Percentiles rank a stretch among this genome's conserved stretches.
phyloP scores from a whole-genome alignment of 1,140 invertebrate species.

The Batillaria attramentaria region DNA sequence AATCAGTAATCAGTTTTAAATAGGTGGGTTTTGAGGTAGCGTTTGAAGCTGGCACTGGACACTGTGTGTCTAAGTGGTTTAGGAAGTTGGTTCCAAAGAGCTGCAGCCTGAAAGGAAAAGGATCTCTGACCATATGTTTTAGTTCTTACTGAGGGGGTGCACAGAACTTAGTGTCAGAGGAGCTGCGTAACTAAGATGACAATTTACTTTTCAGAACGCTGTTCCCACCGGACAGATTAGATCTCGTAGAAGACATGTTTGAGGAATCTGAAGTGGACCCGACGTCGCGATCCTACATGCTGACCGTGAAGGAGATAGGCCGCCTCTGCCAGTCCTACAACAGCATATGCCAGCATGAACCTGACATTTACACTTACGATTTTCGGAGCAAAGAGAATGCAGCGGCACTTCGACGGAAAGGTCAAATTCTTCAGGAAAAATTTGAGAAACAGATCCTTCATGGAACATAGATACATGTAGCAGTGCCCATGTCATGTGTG shows the following conservation, averaged over 20 bases:
- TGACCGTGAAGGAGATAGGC: conserved; percentile 83
- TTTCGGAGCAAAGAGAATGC: conserved; percentile 52
- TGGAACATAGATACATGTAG: background rate
- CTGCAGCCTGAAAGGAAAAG: no score
- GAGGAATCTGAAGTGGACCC: conserved; percentile 83
- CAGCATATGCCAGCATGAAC: conserved; percentile 79
- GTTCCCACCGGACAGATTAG: conserved; percentile 82
- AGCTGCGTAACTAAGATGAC: no score
- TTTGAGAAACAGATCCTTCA: conserved; percentile 23
- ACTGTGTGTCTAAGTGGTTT: no score
- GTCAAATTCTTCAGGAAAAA: conserved; percentile 25
- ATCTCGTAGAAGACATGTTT: conserved; percentile 81
- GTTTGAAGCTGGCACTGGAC: no score
- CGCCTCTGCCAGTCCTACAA: conserved; percentile 84
- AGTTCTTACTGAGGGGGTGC: no score
- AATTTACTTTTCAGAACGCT: conserved; percentile 79
- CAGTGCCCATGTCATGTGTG: background rate
- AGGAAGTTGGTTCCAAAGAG: no score
- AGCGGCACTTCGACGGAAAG: conserved; percentile 23
- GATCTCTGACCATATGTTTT: no score
- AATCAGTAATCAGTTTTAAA: no score
- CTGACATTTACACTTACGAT: conserved; percentile 81
- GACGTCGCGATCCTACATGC: conserved; percentile 74
- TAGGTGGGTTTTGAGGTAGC: no score
- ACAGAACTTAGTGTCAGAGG: no score